These are phyloP conservation scores for Pelodytes ibericus DNA, from an alignment of 2,797 vertebrate genomes.

Conservation along the genomic window DNA sequence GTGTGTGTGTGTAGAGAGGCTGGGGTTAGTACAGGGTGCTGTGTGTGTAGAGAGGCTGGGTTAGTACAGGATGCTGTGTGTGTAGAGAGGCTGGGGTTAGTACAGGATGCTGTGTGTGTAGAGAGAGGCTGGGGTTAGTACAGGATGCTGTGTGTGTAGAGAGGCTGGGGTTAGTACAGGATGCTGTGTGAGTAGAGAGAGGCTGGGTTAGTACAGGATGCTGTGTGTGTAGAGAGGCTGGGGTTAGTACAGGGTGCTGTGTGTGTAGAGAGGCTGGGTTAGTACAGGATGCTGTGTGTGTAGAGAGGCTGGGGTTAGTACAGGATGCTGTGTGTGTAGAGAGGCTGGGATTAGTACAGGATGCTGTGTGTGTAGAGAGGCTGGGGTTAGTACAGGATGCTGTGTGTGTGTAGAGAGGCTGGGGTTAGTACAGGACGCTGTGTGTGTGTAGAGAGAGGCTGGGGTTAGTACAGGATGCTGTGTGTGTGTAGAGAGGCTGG, in stretches of 20 bases:
- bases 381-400: background rate
- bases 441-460: slow-evolving; percentile 3
- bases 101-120: background rate
- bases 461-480: background rate
- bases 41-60: background rate
- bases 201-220: background rate
- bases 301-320: no score
- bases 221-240: background rate
- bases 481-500: background rate
- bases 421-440: background rate
- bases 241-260: background rate
- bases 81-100: no score
- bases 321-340: background rate
- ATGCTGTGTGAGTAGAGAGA: background rate
- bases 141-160: background rate
- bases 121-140: background rate
- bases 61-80: background rate
- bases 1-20: background rate
- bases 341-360: background rate
- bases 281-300: no score
- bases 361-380: background rate
- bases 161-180: background rate
- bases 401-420: background rate
- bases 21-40: background rate
- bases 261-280: no score